Conservation (phyloP, 2,797 vertebrate genomes). For the Pantherophis alleghaniensis region DNA sequence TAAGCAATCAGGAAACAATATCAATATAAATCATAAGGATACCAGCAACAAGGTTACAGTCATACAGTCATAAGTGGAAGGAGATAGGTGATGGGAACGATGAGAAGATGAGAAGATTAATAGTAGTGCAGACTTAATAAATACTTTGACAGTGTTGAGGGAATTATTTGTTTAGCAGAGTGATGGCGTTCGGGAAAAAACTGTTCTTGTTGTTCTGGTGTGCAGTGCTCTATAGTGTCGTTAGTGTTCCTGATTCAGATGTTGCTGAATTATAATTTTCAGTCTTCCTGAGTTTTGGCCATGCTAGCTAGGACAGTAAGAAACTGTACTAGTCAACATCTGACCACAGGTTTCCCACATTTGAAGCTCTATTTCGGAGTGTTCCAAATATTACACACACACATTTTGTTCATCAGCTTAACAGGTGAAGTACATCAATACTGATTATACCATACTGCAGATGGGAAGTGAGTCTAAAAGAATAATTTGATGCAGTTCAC, state of each 20-base stretch:
- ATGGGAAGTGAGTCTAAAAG: background rate
- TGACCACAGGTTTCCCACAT: background rate
- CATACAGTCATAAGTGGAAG: too few species aligned
- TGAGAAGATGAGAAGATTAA: too few species aligned
- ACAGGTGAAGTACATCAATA: background rate
- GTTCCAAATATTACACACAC: background rate
- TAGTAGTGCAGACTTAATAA: too few species aligned
- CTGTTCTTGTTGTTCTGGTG: too few species aligned
- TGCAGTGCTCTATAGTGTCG: too few species aligned
- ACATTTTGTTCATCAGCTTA: background rate
- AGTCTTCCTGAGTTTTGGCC: background rate
- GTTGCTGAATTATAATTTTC: background rate
- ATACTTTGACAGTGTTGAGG: too few species aligned
- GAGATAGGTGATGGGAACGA: too few species aligned
- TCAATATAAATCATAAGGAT: too few species aligned
- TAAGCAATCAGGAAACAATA: too few species aligned
- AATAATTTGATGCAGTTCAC: background rate
- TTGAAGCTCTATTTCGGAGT: background rate
- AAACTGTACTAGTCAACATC: background rate
- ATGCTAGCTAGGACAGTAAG: background rate
- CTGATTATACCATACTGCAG: background rate
- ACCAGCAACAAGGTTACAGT: too few species aligned
- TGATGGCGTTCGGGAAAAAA: too few species aligned
- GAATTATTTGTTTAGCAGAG: too few species aligned
- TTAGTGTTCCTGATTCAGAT: background rate